Evolutionary conservation across 2,113 vertebrate genomes (phyloP).

Genomic region (Psettodes erumei): DNA sequence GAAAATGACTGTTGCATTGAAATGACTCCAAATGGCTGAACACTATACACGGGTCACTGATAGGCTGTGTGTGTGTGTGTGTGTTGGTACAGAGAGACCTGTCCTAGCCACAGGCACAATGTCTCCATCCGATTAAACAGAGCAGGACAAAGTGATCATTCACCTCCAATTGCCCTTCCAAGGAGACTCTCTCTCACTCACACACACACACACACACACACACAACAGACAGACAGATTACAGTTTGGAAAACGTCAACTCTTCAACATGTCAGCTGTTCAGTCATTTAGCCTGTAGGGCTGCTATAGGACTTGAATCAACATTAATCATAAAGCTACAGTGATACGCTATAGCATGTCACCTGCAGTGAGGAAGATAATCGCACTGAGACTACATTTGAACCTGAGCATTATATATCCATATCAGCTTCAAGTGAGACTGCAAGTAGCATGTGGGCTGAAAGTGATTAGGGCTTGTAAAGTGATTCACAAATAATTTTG

Average conservation of each 20-base stretch:
- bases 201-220: slow-evolving; percentile 3
- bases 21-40: slow-evolving; percentile 54
- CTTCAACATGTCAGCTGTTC: neutral
- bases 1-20: slow-evolving; percentile 36
- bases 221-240: slow-evolving; percentile 5
- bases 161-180: slow-evolving; percentile 67
- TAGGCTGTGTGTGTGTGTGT: slow-evolving; percentile 18
- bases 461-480: neutral
- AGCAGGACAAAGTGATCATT: slow-evolving; percentile 60
- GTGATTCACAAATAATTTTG: neutral
- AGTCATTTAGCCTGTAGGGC: neutral
- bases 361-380: neutral
- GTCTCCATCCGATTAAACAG: slow-evolving; percentile 64
- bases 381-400: no score
- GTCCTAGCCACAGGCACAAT: slow-evolving; percentile 50
- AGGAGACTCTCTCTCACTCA: slow-evolving; percentile 18
- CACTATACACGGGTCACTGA: slow-evolving; percentile 30
- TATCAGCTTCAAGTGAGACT: neutral
- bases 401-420: neutral
- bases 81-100: neutral
- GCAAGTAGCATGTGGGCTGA: neutral
- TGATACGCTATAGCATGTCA: neutral
- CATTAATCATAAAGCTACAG: neutral
- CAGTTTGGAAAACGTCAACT: slow-evolving; percentile 17
- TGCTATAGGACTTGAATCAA: neutral